Percentiles rank a stretch among this genome's conserved stretches.
Conservation (phyloP, 1,140 invertebrate species). For the Dendrolimus kikuchii region DNA sequence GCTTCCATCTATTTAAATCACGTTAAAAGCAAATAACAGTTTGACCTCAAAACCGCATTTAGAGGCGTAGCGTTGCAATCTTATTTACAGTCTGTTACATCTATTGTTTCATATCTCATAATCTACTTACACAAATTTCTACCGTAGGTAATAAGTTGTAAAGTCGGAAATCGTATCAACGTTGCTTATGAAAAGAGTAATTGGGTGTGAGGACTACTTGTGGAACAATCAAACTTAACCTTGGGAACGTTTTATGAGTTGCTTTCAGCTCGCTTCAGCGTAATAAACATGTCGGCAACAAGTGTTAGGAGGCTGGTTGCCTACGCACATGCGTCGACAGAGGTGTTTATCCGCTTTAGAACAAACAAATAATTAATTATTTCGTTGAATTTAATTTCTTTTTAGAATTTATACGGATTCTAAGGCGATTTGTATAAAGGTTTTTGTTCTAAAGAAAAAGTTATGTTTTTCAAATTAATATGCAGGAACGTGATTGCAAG, state of each 20-base stretch:
- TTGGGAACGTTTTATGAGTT: slow-evolving; percentile 50
- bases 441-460: no score
- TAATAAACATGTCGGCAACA: slow-evolving; percentile 47
- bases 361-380: slow-evolving; percentile 1
- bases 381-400: no score
- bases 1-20: slow-evolving; percentile 44
- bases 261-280: slow-evolving; percentile 27
- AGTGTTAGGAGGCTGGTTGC: slow-evolving; percentile 28
- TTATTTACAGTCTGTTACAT: slow-evolving; percentile 15
- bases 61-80: slow-evolving; percentile 25
- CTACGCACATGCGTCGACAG: slow-evolving; percentile 22
- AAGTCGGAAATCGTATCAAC: not conserved
- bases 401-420: no score
- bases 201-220: slow-evolving; percentile 13
- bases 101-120: slow-evolving; percentile 11
- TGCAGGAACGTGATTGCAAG: no score
- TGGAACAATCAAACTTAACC: slow-evolving; percentile 58
- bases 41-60: slow-evolving; percentile 51
- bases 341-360: slow-evolving; percentile 12
- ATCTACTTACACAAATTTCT: not conserved
- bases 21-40: slow-evolving; percentile 41
- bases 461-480: no score
- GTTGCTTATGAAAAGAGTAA: slow-evolving; percentile 9
- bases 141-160: not conserved
- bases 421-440: no score